These are phyloP conservation scores for Eulemur rubriventer DNA, from an alignment of 2,797 vertebrate species.

Conservation along the genomic window DNA sequence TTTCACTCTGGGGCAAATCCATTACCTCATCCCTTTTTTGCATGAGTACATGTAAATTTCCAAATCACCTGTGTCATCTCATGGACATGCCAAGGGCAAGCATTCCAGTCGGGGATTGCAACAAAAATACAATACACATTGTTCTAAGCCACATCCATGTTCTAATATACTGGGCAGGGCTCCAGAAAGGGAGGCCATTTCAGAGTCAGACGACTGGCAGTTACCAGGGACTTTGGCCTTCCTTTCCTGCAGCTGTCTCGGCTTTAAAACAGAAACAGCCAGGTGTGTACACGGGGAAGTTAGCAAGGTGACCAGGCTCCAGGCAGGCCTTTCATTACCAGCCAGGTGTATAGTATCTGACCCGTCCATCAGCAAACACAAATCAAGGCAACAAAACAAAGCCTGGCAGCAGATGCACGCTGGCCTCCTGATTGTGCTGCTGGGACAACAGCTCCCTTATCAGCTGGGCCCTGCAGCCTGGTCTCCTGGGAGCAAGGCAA, in stretches of 20 bases:
- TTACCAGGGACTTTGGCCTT: constrained; percentile 77
- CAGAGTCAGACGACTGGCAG: constrained; percentile 62
- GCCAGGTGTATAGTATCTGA: constrained; percentile 14
- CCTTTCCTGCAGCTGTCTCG: neutral
- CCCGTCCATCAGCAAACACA: constrained; percentile 50
- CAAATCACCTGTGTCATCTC: constrained; percentile 52
- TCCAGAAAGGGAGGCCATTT: constrained; percentile 78
- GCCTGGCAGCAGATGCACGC: neutral
- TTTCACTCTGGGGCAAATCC: neutral
- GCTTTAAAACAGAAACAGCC: neutral
- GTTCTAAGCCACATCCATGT: constrained; percentile 64
- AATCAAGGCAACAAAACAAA: constrained; percentile 41
- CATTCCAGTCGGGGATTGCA: constrained; percentile 34
- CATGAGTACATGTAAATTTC: constrained; percentile 12
- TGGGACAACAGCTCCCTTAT: constrained; percentile 35
- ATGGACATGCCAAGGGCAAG: neutral
- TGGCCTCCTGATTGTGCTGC: neutral
- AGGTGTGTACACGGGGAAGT: fast-evolving
- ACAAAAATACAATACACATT: constrained; percentile 57
- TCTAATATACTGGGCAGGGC: constrained; percentile 47
- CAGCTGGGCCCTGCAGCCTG: neutral
- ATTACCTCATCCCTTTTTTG: neutral
- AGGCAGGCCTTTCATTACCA: neutral
- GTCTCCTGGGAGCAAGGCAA: neutral
- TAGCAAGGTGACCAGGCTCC: constrained; percentile 47